A percentile compares a stretch with the other conserved stretches of the same genome.
phyloP scores from a whole-genome alignment of 1,140 invertebrate species.

The Sinonovacula constricta region DNA sequence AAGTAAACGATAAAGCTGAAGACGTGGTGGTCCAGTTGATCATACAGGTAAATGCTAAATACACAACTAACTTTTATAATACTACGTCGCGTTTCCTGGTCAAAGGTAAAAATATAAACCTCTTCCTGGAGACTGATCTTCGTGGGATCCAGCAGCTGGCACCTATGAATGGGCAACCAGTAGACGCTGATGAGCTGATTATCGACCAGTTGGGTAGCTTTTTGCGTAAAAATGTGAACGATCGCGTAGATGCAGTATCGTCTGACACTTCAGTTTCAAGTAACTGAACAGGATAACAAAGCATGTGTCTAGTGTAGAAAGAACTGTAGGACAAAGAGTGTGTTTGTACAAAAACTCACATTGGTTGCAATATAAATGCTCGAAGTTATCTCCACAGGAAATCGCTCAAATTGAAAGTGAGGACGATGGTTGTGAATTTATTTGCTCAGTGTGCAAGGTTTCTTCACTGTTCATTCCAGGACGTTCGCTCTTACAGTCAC shows the following conservation, averaged over 20 bases:
- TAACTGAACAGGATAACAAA: neutral
- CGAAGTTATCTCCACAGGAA: slow-evolving; percentile 1
- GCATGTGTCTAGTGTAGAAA: slow-evolving; percentile 1
- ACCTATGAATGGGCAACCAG: neutral
- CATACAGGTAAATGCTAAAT: neutral
- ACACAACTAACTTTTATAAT: slow-evolving; percentile 1
- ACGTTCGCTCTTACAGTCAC: neutral
- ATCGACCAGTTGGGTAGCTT: neutral
- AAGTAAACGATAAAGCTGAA: slow-evolving; percentile 14
- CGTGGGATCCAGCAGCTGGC: neutral
- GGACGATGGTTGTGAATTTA: neutral
- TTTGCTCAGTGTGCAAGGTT: neutral
- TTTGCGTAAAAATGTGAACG: neutral
- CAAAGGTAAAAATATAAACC: neutral
- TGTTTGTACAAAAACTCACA: slow-evolving; percentile 3
- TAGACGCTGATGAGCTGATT: slow-evolving; percentile 2
- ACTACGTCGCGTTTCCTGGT: neutral
- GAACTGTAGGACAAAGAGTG: neutral
- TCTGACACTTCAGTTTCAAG: neutral
- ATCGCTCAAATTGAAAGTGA: slow-evolving; percentile 3
- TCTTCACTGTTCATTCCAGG: neutral
- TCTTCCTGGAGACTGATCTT: slow-evolving; percentile 2
- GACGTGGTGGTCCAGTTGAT: neutral
- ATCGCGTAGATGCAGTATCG: neutral
- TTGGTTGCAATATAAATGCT: slow-evolving; percentile 1